Evolutionary conservation across 2,888 invertebrate species (phyloP), one percentile per base, ranked within the genome.

Genomic region (Drosophila koepferae): DNA sequence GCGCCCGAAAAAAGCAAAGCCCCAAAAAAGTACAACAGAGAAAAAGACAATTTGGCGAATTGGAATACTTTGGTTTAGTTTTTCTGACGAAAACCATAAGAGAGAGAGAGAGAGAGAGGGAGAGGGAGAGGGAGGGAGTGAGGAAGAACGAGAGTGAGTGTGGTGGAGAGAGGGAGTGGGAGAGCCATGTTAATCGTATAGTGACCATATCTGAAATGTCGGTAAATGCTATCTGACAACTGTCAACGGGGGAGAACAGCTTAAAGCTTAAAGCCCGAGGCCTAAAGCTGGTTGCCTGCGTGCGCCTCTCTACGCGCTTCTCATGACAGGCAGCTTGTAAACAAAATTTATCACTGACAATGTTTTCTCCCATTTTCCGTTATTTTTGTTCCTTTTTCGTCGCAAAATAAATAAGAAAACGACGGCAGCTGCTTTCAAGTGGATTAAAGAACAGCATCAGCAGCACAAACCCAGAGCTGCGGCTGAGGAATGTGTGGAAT

Each of bases 291-390:
- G 41, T 49, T 20, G 34, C 44, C 40, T 7, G 34, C 23, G 36
- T 12, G 23, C 40, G 51, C 67, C 80, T 56, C 76, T 75, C 77
- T 72, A 46, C 67, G 76, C 72, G 67, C 36, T 71, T 75, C 77
- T 75, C 80, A 73, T 7, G n/a, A 18, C 61, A 53, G 46, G 10
- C 67, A 80, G 75, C 81, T 77, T 81, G 70, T 77, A 73, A 80
- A 77, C 79, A 56, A 81, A 80, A 80, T 80, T 81, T 81, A 80
- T 80, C 77, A 81, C 81, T 71, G 81, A 68, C 77, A 80, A 63
- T 73, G 70, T 51, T 74, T 67, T 16, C 36, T 34, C 9, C 38
- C 43, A 2, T 14, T 23, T 40, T 36, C 31, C 20, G 18, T 38
- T 28, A 16, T 23, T n/a, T 49, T 6, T 5, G n/a, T 6, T n/a